Evolutionary conservation across 1,140 invertebrate species (phyloP).

Genomic region (Drosophila carrolli): DNA sequence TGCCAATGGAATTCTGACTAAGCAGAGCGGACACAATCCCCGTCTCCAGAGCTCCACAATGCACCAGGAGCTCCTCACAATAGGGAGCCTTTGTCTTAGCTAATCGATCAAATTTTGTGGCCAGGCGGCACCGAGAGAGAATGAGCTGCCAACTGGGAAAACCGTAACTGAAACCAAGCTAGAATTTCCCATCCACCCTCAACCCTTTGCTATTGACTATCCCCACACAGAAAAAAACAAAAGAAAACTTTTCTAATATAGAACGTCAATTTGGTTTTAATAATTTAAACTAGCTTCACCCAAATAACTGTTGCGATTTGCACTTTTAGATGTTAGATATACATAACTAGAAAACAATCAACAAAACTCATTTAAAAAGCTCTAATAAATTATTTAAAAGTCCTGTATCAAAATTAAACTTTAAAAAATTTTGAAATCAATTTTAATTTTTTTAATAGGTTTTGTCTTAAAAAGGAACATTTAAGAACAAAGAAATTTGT

Average conservation of each 20-base stretch:
- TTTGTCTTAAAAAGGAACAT: too few species aligned
- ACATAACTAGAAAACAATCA: too few species aligned
- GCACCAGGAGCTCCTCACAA: slow-evolving; percentile 54
- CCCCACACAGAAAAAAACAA: slow-evolving; percentile 15
- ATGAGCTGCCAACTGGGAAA: slow-evolving; percentile 31
- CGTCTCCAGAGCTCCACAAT: slow-evolving; percentile 35
- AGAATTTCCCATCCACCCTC: slow-evolving; percentile 16
- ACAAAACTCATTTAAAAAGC: too few species aligned
- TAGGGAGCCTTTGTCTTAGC: slow-evolving; percentile 78
- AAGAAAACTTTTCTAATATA: not conserved
- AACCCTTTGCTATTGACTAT: not conserved
- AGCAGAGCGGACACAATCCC: slow-evolving; percentile 37
- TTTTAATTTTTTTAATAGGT: too few species aligned
- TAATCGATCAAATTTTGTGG: slow-evolving; percentile 79
- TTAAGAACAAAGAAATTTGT: too few species aligned
- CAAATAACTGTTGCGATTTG: too few species aligned
- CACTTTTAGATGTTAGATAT: too few species aligned
- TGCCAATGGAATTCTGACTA: slow-evolving; percentile 49
- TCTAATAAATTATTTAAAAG: too few species aligned
- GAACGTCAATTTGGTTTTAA: too few species aligned
- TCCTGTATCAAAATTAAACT: too few species aligned
- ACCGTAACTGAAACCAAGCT: slow-evolving; percentile 46
- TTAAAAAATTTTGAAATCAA: too few species aligned
- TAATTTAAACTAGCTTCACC: too few species aligned
- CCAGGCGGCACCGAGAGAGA: slow-evolving; percentile 49